Percentiles rank a stretch among this genome's conserved stretches.
phyloP scores from a whole-genome alignment of 2,113 vertebrate species.

The Herpetotheres cachinnans region DNA sequence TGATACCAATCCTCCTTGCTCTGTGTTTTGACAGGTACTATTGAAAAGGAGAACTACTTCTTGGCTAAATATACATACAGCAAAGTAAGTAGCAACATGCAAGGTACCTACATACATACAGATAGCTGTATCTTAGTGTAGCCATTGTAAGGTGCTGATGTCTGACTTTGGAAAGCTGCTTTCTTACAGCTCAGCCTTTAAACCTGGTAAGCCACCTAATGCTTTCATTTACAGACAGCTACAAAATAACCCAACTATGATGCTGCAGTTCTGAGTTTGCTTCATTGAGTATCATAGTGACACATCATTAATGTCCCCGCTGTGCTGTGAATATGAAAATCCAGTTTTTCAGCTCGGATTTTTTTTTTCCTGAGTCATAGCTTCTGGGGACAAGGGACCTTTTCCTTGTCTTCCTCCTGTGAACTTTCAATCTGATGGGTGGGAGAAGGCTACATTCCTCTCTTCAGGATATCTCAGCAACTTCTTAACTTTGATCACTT shows the following conservation, averaged over 20 bases:
- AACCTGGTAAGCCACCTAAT: background rate
- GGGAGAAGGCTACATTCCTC: background rate
- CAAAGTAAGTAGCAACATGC: conserved; percentile 25
- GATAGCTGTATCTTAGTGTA: background rate
- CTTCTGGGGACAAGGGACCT: background rate
- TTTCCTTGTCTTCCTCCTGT: background rate
- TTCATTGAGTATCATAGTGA: background rate
- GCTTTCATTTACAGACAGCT: background rate
- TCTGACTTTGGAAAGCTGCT: background rate
- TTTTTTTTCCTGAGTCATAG: background rate
- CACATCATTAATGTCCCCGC: background rate
- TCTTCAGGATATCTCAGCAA: background rate
- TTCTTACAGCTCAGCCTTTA: background rate
- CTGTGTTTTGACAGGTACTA: conserved; percentile 54
- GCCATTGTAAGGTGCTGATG: background rate
- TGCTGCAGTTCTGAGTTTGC: background rate
- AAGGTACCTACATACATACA: background rate
- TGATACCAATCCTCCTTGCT: background rate
- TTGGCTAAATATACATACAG: conserved; percentile 39
- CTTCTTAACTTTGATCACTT: background rate
- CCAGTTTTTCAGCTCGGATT: background rate
- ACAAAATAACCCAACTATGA: background rate
- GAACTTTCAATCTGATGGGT: background rate
- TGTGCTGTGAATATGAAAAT: background rate
- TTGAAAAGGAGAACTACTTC: conserved; percentile 35